Base-by-base conservation (phyloP, 2,113 vertebrate genomes). In the Pogona vitticeps region DNA sequence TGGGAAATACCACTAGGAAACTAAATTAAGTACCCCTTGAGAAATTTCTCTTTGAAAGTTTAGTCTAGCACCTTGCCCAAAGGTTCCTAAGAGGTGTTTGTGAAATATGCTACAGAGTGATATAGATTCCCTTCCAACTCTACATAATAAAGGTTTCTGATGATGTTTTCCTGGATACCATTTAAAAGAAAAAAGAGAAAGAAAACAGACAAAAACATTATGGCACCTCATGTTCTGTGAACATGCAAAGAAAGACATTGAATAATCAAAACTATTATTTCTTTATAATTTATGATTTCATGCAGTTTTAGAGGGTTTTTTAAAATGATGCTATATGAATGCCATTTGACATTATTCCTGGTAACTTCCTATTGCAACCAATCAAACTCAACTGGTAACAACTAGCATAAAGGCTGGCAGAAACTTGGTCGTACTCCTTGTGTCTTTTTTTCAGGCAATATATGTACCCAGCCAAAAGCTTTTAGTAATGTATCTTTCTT, bases 61-160 rank as follows among this genome's bases (percentile, higher is more conserved):
- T 79, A 38, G 68, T 33, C 79, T 72, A 40, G 9, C 59, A 65
- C n/a, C 33, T 86, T 59, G 52, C 28, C 12, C 31, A 72, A n/a
- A 56, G 14, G 6, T 0, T 38, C 7, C 0, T 13, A 7, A 75
- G 14, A 46, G 75, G 10, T 0, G 12, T 38, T 76, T 17, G 38
- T 0, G 33, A 56, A n/a, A 79, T 1, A 10, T 31, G 14, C 31
- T 14, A 3, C 33, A 38, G 12, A 31, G 2, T 75, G 18, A 28
- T 75, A n/a, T 15, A 61, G 67, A 42, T 71, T 67, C 2, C 31
- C 21, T 38, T 42, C 52, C 52, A 72, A 36, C 31, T 58, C 23
- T 68, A n/a, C 42, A 46, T 21, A 76, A 68, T 17, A 84, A 83
- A 79, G 42, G 0, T n/a, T 86, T 73, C 15, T 79, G 15, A 63